These are phyloP conservation scores for Zaprionus kolodkinae DNA, from an alignment of 1,140 invertebrate species.

Conservation along the genomic window DNA sequence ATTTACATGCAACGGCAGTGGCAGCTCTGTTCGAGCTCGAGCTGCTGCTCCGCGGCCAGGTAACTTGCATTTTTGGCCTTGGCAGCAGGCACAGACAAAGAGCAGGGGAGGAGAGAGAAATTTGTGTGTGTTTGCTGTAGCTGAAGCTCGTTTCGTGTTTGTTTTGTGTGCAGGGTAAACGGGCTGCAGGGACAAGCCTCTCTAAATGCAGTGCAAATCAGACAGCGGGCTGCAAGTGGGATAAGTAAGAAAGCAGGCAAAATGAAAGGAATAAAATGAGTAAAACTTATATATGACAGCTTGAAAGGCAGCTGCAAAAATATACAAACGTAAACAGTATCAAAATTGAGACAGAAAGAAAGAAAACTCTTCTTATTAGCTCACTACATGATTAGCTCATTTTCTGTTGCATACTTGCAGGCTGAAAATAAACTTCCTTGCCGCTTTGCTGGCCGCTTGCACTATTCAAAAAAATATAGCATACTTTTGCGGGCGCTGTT, in stretches of 20 bases:
- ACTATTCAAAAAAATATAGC: too few species aligned
- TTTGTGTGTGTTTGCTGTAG: background rate
- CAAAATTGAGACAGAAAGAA: background rate
- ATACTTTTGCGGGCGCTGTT: too few species aligned
- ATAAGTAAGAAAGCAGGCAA: background rate
- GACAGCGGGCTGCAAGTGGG: background rate
- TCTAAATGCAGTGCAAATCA: conserved; percentile 3
- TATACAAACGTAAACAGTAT: background rate
- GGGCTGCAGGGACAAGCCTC: background rate
- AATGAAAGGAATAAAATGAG: too few species aligned
- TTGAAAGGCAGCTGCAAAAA: background rate
- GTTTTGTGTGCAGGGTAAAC: conserved; percentile 9
- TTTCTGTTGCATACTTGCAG: background rate
- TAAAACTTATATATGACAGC: too few species aligned
- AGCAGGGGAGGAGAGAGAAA: background rate
- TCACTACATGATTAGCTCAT: too few species aligned
- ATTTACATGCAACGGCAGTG: conserved; percentile 71
- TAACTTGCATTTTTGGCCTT: conserved; percentile 40
- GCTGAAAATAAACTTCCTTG: too few species aligned
- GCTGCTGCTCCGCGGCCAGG: conserved; percentile 1
- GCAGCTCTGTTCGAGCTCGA: background rate
- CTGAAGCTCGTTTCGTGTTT: conserved; percentile 18
- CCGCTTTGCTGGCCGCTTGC: too few species aligned
- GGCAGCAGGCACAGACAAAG: background rate
- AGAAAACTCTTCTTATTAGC: too few species aligned